Evolutionary conservation across 2,113 vertebrate species (phyloP).

Genomic region (Arenaria interpres): DNA sequence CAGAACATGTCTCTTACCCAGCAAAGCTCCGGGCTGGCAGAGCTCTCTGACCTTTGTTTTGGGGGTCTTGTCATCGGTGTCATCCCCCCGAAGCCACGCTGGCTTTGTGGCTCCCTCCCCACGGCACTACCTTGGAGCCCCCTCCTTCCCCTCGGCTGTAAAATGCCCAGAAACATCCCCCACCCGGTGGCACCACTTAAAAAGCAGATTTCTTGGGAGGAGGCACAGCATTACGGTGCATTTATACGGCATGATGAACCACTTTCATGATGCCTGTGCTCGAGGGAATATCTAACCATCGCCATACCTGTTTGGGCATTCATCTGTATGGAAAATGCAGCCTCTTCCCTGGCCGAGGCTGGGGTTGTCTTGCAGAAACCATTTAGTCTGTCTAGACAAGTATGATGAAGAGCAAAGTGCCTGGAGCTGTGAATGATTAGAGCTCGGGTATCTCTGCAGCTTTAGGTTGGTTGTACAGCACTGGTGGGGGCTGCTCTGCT

Average conservation of each 20-base stretch:
- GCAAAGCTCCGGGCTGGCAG: not conserved
- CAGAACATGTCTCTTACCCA: not conserved
- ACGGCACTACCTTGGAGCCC: not conserved
- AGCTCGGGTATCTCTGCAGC: not conserved
- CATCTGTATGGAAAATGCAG: conserved; percentile 17
- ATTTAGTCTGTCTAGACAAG: conserved; percentile 47
- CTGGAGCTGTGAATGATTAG: not conserved
- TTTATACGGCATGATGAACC: not conserved
- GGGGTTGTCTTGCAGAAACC: not conserved
- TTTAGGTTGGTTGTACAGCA: not conserved
- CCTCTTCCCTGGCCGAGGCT: not conserved
- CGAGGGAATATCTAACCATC: not conserved
- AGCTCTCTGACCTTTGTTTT: not conserved
- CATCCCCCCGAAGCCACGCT: not conserved
- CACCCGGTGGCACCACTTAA: not conserved
- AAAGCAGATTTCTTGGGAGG: not conserved
- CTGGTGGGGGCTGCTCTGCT: not conserved
- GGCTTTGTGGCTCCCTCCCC: not conserved
- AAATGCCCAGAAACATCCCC: not conserved
- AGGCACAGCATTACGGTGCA: not conserved
- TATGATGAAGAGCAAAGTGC: conserved; percentile 6
- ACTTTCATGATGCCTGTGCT: not conserved
- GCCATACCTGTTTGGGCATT: not conserved
- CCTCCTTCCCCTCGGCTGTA: not conserved
- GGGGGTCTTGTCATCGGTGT: not conserved